phyloP scores from a whole-genome alignment of 2,888 invertebrate species.

The Zygaena filipendulae region DNA sequence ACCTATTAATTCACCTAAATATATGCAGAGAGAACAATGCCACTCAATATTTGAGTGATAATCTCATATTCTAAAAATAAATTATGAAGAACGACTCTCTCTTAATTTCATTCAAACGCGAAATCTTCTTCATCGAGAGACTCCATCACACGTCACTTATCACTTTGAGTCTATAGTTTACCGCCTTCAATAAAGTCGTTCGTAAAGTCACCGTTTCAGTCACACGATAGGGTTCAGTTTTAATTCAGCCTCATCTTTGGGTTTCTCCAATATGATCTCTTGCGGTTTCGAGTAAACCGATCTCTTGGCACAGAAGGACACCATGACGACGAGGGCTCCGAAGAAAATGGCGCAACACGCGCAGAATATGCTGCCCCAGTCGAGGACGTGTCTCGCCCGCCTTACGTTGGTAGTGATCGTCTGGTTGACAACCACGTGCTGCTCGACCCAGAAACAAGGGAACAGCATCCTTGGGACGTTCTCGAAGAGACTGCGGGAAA shows the following conservation, averaged over 20 bases:
- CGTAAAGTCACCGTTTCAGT: no score
- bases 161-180: no score
- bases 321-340: constrained; percentile 55
- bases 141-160: no score
- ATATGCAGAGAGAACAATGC: no score
- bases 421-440: constrained; percentile 71
- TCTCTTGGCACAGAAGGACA: constrained; percentile 33
- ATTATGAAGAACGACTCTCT: no score
- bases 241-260: constrained; percentile 44
- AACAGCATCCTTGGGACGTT: constrained; percentile 75
- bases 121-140: no score
- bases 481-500: constrained; percentile 69
- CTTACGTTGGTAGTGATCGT: constrained; percentile 65
- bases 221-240: constrained; percentile 45
- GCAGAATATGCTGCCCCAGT: constrained; percentile 48
- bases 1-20: no score
- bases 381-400: constrained; percentile 33
- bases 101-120: no score
- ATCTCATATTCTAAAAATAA: no score
- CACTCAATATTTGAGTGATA: no score
- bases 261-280: constrained; percentile 27
- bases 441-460: constrained; percentile 84
- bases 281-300: constrained; percentile 27
- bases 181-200: neutral
- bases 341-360: constrained; percentile 55